These are phyloP conservation scores for Muscicapa comitata DNA, from an alignment of 2,797 vertebrate species.

Conservation along the genomic window DNA sequence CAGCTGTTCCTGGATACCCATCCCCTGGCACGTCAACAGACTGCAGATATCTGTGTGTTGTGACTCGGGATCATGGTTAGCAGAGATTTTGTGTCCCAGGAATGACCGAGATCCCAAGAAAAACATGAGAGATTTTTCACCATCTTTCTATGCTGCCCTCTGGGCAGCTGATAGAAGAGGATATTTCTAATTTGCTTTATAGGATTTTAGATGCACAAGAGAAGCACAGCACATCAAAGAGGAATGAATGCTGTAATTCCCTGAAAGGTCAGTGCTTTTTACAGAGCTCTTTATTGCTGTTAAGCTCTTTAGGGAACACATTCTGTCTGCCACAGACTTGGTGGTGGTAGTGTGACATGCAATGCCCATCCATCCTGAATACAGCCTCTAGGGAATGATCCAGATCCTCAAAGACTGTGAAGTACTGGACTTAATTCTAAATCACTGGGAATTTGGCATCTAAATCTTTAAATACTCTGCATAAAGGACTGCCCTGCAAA, in stretches of 20 bases:
- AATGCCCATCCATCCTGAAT: not conserved
- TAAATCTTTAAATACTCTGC: not conserved
- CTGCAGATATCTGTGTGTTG: not conserved
- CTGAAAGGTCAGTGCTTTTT: not conserved
- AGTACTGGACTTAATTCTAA: not conserved
- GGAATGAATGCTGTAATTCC: not conserved
- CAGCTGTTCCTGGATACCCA: not conserved
- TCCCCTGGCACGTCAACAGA: not conserved
- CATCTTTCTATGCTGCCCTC: not conserved
- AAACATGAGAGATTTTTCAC: not conserved
- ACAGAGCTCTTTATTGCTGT: slow-evolving; percentile 5
- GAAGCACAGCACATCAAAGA: slow-evolving; percentile 26
- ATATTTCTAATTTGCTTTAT: not conserved
- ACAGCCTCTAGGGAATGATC: not conserved
- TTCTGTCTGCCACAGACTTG: not conserved
- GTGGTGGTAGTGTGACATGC: not conserved
- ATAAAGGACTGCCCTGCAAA: not conserved
- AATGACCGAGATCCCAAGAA: not conserved
- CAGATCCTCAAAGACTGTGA: not conserved
- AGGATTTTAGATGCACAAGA: slow-evolving; percentile 25
- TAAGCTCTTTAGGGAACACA: not conserved
- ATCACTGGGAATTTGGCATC: not conserved
- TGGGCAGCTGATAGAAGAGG: not conserved
- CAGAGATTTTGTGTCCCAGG: not conserved
- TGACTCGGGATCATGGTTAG: not conserved